phyloP scores from a whole-genome alignment of 2,888 invertebrate species.

The Drosophila gaucha region DNA sequence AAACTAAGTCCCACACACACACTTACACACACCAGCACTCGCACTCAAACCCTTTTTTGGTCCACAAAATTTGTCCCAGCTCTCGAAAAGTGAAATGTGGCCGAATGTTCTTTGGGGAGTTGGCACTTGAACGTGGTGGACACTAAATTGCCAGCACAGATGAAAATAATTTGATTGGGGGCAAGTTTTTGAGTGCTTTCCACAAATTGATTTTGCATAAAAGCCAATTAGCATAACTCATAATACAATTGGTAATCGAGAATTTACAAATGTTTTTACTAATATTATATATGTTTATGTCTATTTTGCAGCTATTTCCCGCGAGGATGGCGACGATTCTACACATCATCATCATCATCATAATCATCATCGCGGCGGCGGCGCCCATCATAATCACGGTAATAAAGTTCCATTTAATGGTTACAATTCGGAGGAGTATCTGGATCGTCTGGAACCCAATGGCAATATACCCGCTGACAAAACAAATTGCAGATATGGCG shows the following conservation, averaged over 20 bases:
- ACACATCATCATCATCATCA: constrained; percentile 86
- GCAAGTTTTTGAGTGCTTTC: constrained; percentile 34
- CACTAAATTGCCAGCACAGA: background rate
- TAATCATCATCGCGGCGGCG: constrained; percentile 86
- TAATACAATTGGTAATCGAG: constrained; percentile 10
- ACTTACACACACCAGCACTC: background rate
- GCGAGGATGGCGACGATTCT: constrained; percentile 93
- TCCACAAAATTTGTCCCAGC: constrained; percentile 4
- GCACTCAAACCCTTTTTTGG: too few relatives aligned
- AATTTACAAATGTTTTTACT: constrained; percentile 32
- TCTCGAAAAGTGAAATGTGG: constrained; percentile 28
- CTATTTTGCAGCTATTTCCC: constrained; percentile 92
- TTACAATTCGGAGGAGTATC: constrained; percentile 95
- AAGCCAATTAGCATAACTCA: constrained; percentile 40
- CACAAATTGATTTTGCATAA: constrained; percentile 47
- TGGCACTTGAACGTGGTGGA: constrained; percentile 20
- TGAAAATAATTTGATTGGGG: constrained; percentile 35
- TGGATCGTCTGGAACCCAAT: constrained; percentile 96
- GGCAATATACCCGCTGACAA: constrained; percentile 96
- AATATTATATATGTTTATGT: constrained; percentile 21
- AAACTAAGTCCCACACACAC: background rate
- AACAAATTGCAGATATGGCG: constrained; percentile 90
- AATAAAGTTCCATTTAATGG: constrained; percentile 95
- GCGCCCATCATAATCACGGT: constrained; percentile 86
- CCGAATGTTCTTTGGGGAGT: constrained; percentile 16